A percentile compares a stretch with the other conserved stretches of the same genome.
Conservation (phyloP, 2,797 vertebrate species). For the Lepilemur ruficaudatus region DNA sequence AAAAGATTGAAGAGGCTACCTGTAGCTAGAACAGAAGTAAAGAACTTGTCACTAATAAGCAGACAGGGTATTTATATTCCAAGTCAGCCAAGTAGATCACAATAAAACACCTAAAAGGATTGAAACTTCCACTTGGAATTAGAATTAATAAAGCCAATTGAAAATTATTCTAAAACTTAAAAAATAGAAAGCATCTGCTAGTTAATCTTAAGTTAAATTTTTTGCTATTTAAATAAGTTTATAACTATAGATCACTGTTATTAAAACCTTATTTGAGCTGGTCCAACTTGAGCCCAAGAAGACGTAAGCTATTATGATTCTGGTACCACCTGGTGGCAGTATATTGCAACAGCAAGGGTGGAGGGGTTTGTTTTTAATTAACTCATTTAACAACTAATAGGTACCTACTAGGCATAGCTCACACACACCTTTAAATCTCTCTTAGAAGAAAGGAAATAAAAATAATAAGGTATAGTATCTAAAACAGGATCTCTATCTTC, state of each 20-base stretch:
- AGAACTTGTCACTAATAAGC: background rate
- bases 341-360: background rate
- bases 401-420: background rate
- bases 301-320: background rate
- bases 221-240: conserved; percentile 25
- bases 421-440: conserved; percentile 17
- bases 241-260: background rate
- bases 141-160: background rate
- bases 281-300: background rate
- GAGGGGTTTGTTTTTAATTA: background rate
- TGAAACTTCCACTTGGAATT: background rate
- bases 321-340: conserved; percentile 63
- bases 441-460: conserved; percentile 34
- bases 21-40: background rate
- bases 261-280: background rate
- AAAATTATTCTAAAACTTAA: conserved; percentile 3
- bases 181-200: background rate
- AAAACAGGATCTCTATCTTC: background rate
- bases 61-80: background rate
- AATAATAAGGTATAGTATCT: background rate
- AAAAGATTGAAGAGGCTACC: background rate
- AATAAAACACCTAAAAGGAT: background rate
- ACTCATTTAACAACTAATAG: background rate
- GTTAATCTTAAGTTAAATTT: background rate
- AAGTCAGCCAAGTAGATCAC: background rate